Evolutionary conservation across 1,140 invertebrate genomes (phyloP), one percentile per base, ranked within the genome.

Genomic region (Marisa cornuarietis): DNA sequence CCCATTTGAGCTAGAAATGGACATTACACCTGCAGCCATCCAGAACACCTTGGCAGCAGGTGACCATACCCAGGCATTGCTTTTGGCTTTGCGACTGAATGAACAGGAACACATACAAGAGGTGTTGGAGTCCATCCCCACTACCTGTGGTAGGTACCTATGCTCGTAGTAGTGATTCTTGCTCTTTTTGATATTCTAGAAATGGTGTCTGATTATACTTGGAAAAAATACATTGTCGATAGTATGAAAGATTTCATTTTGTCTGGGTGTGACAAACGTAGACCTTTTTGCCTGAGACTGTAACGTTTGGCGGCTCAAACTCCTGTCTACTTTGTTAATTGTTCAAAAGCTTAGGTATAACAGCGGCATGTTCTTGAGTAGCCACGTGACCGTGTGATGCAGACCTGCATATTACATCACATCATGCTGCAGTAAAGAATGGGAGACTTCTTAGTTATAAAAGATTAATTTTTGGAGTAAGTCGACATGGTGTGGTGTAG

Each of bases 81-180:
- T 96, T 87, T 95, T 96, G 92, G 93, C 96, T 16, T 90, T 99
- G 61, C 95, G 95, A 87, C 92, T 99, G 11, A 99, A 98, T 91
- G 96, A 98, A 87, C 92, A 93, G 61, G 89, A 92, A 63, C 86
- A 98, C 11, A 95, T 97, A 76, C 93, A 94, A 84, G 93, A 96
- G 92, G 95, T 96, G n/a, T 88, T 99, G 22, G 98, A 99, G 91
- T 92, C 91, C 58, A 94, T 97, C 78, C 95, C 96, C 7, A 85
- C 93, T 42, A 90, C 91, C 81, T 93, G 96, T 87, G 94, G 96
- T 97, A 91, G 94, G 94, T 93, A 76, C 61, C 20, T 22, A 13
- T 61, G 24, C 8, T 71, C 18, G 51, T 14, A n/a, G 49, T 69
- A 31, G 10, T 69, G 62, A 10, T 26, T 62, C 20, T 31, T 11